Evolutionary conservation across 2,888 invertebrate species (phyloP).

Genomic region (Therioaphis trifolii): DNA sequence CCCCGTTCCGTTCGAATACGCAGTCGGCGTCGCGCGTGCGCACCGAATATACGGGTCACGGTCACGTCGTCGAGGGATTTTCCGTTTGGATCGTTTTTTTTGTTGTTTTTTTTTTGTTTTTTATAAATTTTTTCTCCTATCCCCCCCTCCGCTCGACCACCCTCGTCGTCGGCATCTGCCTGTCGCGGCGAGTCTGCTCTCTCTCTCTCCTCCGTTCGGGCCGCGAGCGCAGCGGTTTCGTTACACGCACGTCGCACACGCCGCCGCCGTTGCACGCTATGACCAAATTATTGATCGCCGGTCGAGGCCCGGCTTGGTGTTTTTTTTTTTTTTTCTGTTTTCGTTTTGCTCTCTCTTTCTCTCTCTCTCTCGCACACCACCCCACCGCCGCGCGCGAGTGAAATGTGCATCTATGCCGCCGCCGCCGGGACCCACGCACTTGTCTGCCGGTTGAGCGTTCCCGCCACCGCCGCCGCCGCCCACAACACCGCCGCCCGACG

Average conservation of each 20-base stretch:
- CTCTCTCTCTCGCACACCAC: no score
- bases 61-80: neutral
- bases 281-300: conserved; percentile 60
- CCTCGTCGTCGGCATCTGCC: neutral
- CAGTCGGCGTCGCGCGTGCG: no score
- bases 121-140: neutral
- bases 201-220: neutral
- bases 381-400: neutral
- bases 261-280: neutral
- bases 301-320: conserved; percentile 36
- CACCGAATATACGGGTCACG: no score
- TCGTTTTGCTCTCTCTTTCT: no score
- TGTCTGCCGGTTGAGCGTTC: conserved; percentile 60
- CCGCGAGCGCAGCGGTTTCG: neutral
- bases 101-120: no score
- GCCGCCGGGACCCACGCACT: conserved; percentile 55
- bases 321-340: conserved; percentile 14
- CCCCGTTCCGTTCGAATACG: no score
- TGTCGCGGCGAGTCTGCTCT: neutral
- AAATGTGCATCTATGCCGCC: conserved; percentile 49
- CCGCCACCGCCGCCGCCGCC: conserved; percentile 27
- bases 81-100: no score
- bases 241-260: neutral
- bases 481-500: conserved; percentile 9
- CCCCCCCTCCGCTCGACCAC: neutral